Evolutionary conservation across 1,140 invertebrate species (phyloP).

Genomic region (Hylaeus volcanicus): DNA sequence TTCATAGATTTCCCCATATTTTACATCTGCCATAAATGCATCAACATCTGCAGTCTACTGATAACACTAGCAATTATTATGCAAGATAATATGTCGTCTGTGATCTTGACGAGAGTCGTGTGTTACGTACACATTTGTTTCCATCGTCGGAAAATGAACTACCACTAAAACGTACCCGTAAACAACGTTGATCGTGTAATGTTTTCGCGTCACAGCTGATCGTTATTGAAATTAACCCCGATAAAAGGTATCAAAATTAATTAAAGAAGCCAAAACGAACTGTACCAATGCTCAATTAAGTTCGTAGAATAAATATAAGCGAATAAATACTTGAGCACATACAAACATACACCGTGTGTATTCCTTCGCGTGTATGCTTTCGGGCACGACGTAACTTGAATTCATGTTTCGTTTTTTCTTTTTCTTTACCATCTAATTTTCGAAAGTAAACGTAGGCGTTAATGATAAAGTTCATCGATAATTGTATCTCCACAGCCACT

Average conservation of each 20-base stretch:
- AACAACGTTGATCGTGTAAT: neutral
- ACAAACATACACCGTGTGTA: constrained; percentile 13
- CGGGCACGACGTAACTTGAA: neutral
- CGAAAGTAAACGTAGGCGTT: constrained; percentile 40
- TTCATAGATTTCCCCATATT: no score
- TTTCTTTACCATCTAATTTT: constrained; percentile 22
- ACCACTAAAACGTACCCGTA: constrained; percentile 1
- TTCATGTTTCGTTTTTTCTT: no score
- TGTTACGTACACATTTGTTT: neutral
- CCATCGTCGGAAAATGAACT: neutral
- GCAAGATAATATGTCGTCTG: constrained; percentile 17
- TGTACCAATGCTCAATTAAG: constrained; percentile 11
- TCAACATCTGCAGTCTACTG: no score
- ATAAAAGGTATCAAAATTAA: neutral
- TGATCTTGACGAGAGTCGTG: neutral
- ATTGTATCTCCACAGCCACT: constrained; percentile 58
- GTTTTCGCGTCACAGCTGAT: neutral
- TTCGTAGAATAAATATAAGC: constrained; percentile 59
- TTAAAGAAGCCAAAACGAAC: constrained; percentile 9
- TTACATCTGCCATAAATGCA: no score
- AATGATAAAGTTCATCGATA: constrained; percentile 27
- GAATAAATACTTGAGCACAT: constrained; percentile 62
- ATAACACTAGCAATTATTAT: constrained; percentile 32
- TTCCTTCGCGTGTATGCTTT: neutral
- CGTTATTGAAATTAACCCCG: constrained; percentile 6